Evolutionary conservation across 2,113 vertebrate species (phyloP).

Genomic region (Amazona vittata): DNA sequence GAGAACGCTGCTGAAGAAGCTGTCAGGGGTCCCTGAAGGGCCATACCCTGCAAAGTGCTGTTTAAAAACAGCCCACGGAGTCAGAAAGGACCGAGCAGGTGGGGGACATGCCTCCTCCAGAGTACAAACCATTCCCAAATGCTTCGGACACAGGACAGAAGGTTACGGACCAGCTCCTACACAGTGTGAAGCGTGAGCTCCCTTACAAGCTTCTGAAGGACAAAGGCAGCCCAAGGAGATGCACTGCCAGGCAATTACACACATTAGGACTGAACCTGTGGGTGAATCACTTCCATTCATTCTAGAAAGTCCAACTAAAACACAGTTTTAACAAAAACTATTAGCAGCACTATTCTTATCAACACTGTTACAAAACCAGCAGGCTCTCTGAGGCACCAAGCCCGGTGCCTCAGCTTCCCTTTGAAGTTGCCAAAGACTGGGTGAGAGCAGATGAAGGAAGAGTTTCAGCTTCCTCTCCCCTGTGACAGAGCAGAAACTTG

Average conservation of each 20-base stretch:
- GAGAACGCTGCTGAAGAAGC: neutral
- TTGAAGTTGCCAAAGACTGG: neutral
- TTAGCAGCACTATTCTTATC: neutral
- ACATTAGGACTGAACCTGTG: neutral
- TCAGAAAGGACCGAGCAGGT: neutral
- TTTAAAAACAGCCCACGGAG: neutral
- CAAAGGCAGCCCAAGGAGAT: neutral
- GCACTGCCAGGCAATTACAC: neutral
- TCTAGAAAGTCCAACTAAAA: neutral
- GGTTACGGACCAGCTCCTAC: neutral
- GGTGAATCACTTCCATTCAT: neutral
- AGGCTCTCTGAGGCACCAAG: neutral
- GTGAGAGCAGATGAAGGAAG: neutral
- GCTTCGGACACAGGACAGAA: accelerated
- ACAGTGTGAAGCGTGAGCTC: accelerated
- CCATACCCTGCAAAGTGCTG: neutral
- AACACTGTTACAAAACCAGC: neutral
- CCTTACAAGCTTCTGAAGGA: neutral
- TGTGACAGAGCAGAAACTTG: neutral
- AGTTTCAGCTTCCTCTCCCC: neutral
- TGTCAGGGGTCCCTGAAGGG: neutral
- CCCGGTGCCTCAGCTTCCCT: neutral
- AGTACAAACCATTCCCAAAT: accelerated
- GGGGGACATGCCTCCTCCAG: neutral
- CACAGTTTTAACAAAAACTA: neutral